Base-by-base conservation (phyloP, 2,113 vertebrate species). In the Eidolon helvum region DNA sequence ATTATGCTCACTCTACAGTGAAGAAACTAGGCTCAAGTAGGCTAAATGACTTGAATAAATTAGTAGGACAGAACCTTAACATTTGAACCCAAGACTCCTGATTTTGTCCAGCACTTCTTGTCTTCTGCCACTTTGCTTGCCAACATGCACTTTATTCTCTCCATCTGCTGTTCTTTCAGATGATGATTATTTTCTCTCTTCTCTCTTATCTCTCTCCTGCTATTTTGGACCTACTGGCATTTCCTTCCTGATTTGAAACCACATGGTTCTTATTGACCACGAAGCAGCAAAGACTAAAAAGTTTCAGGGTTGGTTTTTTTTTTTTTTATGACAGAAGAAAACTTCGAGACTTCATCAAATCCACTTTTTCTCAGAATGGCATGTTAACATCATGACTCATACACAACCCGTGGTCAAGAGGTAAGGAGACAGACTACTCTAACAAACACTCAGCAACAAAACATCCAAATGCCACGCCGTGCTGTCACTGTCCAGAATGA, bases 241-340 rank as follows among this genome's bases (percentile, higher is more conserved):
- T 57, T 97, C 87, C 45, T 82, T 91, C 72, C 75, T 95, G 57
- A 85, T 95, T 88, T 93, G 61, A 68, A 94, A 79, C 12, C 59
- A 91, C 24, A 28, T 53, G 33, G 9, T 69, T 83, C 71, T 93
- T 53, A 28, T 3, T 85, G 83, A 92, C 30, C 84, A 92, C 85
- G 59, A 84, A 87, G 45, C 26, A 69, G 72, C 22, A 95, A 80
- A 89, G 59, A 63, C 40, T 45, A 66, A 89, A 35, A 85, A 28
- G 2, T 93, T 84, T 72, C n/a, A 66, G 33, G 7, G 7, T 43
- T 43, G 40, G 7, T 68, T 35, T 7, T 19, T 21, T 4, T 63
- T 10, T 10, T 38, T 9, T 24, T 55, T 45, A 28, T 87, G n/a
- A 78, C 1, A 75, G 43, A 80, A 78, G 66, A 84, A 63, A 35